phyloP scores from a whole-genome alignment of 2,888 invertebrate genomes.

The Mythimna ferrago region DNA sequence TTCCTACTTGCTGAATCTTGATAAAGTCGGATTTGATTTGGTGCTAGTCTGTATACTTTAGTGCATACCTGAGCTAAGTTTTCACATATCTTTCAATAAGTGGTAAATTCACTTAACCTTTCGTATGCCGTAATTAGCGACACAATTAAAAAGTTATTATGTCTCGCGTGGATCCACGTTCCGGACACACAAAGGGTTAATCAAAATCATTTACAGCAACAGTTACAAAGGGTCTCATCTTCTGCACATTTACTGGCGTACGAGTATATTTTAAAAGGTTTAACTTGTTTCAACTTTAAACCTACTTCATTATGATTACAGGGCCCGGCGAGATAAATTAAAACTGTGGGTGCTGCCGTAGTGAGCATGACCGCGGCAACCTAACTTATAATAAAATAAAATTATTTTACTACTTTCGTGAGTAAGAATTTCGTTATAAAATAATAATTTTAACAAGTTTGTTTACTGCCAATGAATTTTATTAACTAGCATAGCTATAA shows the following conservation, averaged over 20 bases:
- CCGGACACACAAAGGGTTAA: too few relatives aligned
- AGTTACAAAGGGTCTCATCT: conserved; percentile 9
- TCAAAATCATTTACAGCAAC: conserved; percentile 8
- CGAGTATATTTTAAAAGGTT: conserved; percentile 56
- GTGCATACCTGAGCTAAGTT: neutral
- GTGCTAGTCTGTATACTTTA: neutral
- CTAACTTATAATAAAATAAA: conserved; percentile 53
- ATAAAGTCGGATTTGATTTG: neutral
- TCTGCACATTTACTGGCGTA: conserved; percentile 20
- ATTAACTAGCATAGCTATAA: too few relatives aligned
- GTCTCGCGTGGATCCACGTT: too few relatives aligned
- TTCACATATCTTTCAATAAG: neutral
- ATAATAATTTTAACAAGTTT: neutral
- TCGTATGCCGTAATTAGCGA: too few relatives aligned
- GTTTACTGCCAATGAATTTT: neutral
- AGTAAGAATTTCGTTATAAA: neutral
- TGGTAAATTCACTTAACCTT: neutral
- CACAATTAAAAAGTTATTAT: too few relatives aligned
- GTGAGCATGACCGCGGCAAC: conserved; percentile 35
- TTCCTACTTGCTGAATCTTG: neutral
- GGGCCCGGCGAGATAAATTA: conserved; percentile 57
- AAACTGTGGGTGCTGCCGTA: conserved; percentile 51
- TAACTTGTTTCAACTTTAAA: conserved; percentile 61
- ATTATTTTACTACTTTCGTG: conserved; percentile 41
- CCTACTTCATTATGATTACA: conserved; percentile 62